Evolutionary conservation across 2,113 vertebrate species (phyloP), one percentile per base, ranked within the genome.

Genomic region (Oenanthe melanoleuca): DNA sequence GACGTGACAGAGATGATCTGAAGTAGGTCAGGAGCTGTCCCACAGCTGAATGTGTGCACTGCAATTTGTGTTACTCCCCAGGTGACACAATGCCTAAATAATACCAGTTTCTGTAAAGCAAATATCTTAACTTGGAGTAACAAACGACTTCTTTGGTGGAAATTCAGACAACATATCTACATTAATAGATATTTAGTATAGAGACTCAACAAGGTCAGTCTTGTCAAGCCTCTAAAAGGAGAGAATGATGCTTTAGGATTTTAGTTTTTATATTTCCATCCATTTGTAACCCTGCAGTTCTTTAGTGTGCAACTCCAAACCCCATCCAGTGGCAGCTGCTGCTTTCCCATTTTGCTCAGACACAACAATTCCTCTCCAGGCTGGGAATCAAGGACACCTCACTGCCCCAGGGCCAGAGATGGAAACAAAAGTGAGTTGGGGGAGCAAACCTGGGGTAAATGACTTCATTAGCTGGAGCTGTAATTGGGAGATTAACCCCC

Each of bases 231-330:
- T 40, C 22, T 21, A 3, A 50, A 25, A 17, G 2, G 3, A 38
- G 13, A 5, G 21, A 33, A 31, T 9, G 57, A 21, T 60, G 28
- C 16, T 0, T 9, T 3, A 61, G 45, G 28, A 12, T 77, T 26
- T 60, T 0, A 33, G 4, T 6, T 50, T 19, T 60, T 38, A 0
- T 20, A 5, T 31, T 71, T 12, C 8, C 21, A 47, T 24, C 0
- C 3, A 5, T 38, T 5, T 49, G 26, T 14, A 2, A 2, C 5
- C 44, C 72, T 75, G 72, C 26, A 75, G 44, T 1, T 47, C 26
- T 75, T 31, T 1, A 11, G 56, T 47, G 42, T 11, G 6, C 10
- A 7, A 29, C n/a, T 59, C 55, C 1, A 5, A 45, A 10, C 71
- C 10, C 42, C 71, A 59, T 8, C 5, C 42, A 37, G 55, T 3